Evolutionary conservation across 2,888 invertebrate genomes (phyloP), one percentile per base, ranked within the genome.

Genomic region (Troides helena): DNA sequence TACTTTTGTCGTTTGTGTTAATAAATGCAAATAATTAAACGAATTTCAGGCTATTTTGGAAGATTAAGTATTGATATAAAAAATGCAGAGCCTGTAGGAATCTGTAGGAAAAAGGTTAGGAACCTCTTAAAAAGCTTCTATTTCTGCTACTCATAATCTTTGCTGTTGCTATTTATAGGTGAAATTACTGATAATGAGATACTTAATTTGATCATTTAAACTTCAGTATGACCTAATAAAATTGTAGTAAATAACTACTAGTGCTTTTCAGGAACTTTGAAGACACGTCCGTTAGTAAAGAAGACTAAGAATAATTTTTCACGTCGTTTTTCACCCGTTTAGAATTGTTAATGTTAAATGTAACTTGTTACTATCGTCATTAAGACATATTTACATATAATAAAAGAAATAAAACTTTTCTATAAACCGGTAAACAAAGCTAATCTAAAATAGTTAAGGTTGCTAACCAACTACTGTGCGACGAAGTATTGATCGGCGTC

Each of bases 401-500:
- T 39, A 21, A 30, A n/a, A 7, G 53, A 7, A 53, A n/a, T n/a
- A n/a, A 6, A 53, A 53, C 18, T 7, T 12, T n/a, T 53, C 2
- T n/a, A 7, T 53, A 53, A 18, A 25, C 25, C 23, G 17, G n/a
- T 18, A 57, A 0, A 64, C n/a, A 30, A 53, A 63, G 53, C 5
- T 64, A 18, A n/a, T 56, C 5, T 36, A 58, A 58, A 58, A 53
- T 53, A n/a, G 18, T 58, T 23, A n/a, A 12, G 30, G 18, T 60
- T 10, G 53, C 61, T 67, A 36, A 53, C 21, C 21, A 2, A 67
- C 60, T 56, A 36, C 43, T 57, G n/a, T 46, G 65, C 62, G 25
- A 50, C 39, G 62, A 59, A 62, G 62, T 70, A 70, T 70, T 46
- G 66, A 70, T 70, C 66, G 62, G 43, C 68, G 65, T 72, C 68